A percentile compares a stretch with the other conserved stretches of the same genome.
Evolutionary conservation across 2,888 invertebrate species (phyloP).

Genomic region (Oligia fasciuncula): DNA sequence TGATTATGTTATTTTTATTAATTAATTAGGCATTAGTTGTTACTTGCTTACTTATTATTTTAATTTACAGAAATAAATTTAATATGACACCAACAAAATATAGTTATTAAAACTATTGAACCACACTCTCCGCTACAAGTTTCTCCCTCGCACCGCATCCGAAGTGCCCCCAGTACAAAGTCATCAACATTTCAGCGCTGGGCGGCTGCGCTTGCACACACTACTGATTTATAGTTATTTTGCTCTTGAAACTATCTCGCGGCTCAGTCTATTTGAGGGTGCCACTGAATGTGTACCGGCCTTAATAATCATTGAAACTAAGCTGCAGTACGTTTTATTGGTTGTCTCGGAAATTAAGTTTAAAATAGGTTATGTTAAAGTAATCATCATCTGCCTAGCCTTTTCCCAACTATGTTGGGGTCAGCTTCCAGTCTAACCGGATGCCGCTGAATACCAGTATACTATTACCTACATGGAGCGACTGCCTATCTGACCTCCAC

Average conservation of each 20-base stretch:
- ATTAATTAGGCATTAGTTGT: too few species aligned
- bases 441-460: too few species aligned
- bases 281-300: conserved; percentile 56
- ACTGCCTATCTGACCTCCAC: too few species aligned
- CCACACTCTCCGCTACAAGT: conserved; percentile 29
- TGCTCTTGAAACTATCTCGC: conserved; percentile 84
- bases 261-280: conserved; percentile 63
- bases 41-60: too few species aligned
- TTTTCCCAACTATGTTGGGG: too few species aligned
- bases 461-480: too few species aligned
- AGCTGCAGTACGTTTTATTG: conserved; percentile 31
- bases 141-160: conserved; percentile 57
- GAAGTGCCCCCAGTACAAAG: conserved; percentile 70
- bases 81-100: background rate
- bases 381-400: too few species aligned
- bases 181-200: conserved; percentile 86
- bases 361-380: conserved; percentile 1
- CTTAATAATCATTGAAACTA: conserved; percentile 58
- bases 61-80: too few species aligned
- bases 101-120: background rate
- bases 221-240: conserved; percentile 83
- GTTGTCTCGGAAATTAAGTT: conserved; percentile 10
- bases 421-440: too few species aligned
- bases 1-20: too few species aligned
- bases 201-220: conserved; percentile 78